Percentiles rank a stretch among this genome's conserved stretches.
Evolutionary conservation across 2,888 invertebrate genomes (phyloP).

Genomic region (Volucella zonaria): DNA sequence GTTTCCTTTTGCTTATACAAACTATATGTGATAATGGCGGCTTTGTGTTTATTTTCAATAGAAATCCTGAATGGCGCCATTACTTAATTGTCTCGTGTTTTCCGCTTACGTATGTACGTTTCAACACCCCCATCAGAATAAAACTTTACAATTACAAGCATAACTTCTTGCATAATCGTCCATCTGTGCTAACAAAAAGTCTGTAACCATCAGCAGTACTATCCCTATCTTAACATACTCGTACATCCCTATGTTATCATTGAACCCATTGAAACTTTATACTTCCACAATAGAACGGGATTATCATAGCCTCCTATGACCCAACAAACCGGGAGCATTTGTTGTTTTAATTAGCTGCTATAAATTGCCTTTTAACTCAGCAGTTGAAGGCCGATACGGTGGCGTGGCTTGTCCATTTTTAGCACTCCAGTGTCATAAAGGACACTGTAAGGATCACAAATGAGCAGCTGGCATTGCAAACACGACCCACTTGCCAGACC

Average conservation of each 20-base stretch:
- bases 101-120: neutral
- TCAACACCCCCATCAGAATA: neutral
- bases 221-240: neutral
- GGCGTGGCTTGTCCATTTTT: slow-evolving; percentile 6
- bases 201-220: neutral
- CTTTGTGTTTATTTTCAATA: slow-evolving; percentile 36
- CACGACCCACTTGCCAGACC: neutral
- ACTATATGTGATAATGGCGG: slow-evolving; percentile 12
- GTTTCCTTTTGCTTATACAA: slow-evolving; percentile 3
- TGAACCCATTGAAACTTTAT: slow-evolving; percentile 40
- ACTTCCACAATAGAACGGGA: neutral
- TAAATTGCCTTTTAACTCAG: slow-evolving; percentile 22
- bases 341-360: slow-evolving; percentile 34
- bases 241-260: too few species aligned
- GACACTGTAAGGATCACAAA: neutral
- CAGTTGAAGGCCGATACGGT: neutral
- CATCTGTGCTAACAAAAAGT: slow-evolving; percentile 16
- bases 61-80: slow-evolving; percentile 45
- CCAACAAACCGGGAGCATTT: slow-evolving; percentile 28
- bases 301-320: neutral
- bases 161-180: slow-evolving; percentile 45
- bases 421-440: slow-evolving; percentile 14
- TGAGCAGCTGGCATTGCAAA: neutral
- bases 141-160: slow-evolving; percentile 21
- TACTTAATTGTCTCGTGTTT: slow-evolving; percentile 51